Evolutionary conservation across 2,888 invertebrate genomes (phyloP).

Genomic region (Adelphocoris suturalis): DNA sequence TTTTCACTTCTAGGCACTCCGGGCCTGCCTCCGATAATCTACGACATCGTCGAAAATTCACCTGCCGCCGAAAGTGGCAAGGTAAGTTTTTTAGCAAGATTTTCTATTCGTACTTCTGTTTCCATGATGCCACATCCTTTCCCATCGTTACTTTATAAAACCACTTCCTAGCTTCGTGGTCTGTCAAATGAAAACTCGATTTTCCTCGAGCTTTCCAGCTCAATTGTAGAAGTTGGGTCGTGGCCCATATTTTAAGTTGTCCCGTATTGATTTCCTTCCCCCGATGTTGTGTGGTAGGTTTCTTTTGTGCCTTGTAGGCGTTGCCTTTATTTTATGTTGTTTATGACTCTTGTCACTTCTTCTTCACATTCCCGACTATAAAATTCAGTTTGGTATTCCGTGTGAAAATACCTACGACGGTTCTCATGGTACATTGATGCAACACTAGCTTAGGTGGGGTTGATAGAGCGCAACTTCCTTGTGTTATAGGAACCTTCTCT

Average conservation of each 20-base stretch:
- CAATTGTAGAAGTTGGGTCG: conserved; percentile 58
- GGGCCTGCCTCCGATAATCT: conserved; percentile 95
- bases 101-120: not conserved
- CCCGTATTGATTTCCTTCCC: conserved; percentile 69
- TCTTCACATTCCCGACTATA: not conserved
- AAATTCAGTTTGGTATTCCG: not conserved
- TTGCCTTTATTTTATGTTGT: conserved; percentile 61
- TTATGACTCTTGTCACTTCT: not conserved
- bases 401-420: not conserved
- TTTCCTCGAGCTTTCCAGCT: not conserved
- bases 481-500: conserved; percentile 15
- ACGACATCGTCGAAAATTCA: conserved; percentile 95
- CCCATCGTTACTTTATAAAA: not conserved
- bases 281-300: conserved; percentile 67
- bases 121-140: not conserved
- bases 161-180: not conserved
- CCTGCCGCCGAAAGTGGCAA: conserved; percentile 94
- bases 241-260: conserved; percentile 69
- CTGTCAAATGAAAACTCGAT: not conserved
- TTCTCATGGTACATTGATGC: not conserved
- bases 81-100: conserved; percentile 81
- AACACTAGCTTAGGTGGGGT: not conserved
- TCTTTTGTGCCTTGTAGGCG: conserved; percentile 65
- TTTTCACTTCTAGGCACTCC: conserved; percentile 94
- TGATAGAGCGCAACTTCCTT: conserved; percentile 13